Base-by-base conservation (phyloP, 2,113 vertebrate species). In the Cisticola juncidis region DNA sequence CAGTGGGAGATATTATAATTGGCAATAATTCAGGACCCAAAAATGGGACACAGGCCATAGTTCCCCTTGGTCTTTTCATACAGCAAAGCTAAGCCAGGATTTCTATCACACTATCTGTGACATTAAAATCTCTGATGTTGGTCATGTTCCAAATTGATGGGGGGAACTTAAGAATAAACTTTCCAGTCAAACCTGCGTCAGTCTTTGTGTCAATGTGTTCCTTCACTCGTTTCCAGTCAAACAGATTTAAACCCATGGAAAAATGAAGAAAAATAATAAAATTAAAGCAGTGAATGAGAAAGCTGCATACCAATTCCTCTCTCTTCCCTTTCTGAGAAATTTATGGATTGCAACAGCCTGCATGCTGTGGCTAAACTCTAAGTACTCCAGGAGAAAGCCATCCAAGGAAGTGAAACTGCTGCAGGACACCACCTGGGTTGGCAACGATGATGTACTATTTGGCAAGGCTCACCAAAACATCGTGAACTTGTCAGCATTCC, bases 11-110 rank as follows among this genome's bases (percentile, higher is more conserved):
- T 78, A 77, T 4, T 85, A 51, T 20, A 78, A 64, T 19, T 91
- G 80, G 86, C 94, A 93, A 28, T 51, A 78, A 88, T 35, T 90
- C 88, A 88, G 60, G 40, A 61, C 22, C 29, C 62, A 19, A 77
- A 92, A 83, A 42, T 12, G 60, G 69, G 68, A 78, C 28, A 51
- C 29, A 77, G 54, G 42, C 71, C 50, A 20, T 24, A 28, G 19
- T 42, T 92, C 35, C 92, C 42, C 28, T 57, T 82, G 33, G 58
- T 42, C 50, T 76, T 81, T 60, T 66, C 53, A 72, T 70, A 47
- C 7, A 94, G 29, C 17, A 69, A 25, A 72, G 29, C 22, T 72
- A 81, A 91, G 83, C 6, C 44, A 71, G 65, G 72, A 60, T 23
- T 31, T 81, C 81, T 85, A 35, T 87, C 62, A 26, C 2, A 9